Conservation (phyloP, 2,113 vertebrate species). For the Gallinago jamesoni region DNA sequence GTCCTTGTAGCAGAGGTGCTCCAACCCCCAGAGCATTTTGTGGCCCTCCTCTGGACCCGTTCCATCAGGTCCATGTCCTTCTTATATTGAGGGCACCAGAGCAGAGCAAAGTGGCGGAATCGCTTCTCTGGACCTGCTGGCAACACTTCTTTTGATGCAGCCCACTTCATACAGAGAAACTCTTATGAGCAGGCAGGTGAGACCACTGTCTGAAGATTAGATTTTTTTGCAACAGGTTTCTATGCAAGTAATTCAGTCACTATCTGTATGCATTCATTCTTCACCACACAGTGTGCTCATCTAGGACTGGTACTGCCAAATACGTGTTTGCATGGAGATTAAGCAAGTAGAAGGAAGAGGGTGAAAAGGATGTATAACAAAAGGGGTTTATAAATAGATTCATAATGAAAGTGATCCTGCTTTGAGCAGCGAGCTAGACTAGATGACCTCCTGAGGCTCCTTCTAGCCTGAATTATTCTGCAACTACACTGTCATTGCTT, state of each 20-base stretch:
- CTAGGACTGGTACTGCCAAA: background rate
- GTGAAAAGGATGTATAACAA: background rate
- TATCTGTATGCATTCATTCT: background rate
- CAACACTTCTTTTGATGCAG: too few relatives aligned
- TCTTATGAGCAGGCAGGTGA: background rate
- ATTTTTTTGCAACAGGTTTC: background rate
- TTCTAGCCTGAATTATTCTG: background rate
- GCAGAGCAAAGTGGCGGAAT: too few relatives aligned
- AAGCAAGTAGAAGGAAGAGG: background rate
- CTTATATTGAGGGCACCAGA: too few relatives aligned
- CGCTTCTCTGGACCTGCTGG: too few relatives aligned
- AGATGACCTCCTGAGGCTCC: background rate
- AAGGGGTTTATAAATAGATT: background rate
- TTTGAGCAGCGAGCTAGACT: background rate
- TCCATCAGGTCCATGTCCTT: too few relatives aligned
- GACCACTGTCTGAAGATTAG: background rate
- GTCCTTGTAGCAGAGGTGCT: too few relatives aligned
- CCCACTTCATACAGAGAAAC: fast-evolving
- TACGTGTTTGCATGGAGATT: background rate
- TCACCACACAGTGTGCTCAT: background rate
- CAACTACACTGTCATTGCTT: background rate
- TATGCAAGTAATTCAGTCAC: background rate
- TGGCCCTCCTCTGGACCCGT: too few relatives aligned
- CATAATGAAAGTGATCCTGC: background rate
- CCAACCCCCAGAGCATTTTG: too few relatives aligned